Conservation (phyloP, 2,797 vertebrate genomes). For the Etheostoma nigrum region DNA sequence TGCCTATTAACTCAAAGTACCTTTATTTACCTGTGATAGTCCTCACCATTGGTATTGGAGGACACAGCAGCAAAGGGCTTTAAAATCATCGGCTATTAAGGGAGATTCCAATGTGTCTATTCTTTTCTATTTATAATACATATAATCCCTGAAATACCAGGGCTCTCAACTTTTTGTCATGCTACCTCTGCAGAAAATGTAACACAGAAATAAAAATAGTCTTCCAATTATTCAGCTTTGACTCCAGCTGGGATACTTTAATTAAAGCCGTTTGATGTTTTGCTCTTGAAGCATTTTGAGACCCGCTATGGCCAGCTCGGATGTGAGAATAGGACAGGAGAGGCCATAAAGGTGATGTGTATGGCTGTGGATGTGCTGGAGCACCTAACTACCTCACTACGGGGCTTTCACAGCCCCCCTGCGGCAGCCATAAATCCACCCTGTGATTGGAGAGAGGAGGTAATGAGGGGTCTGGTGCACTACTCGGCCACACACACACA, state of each 20-base stretch:
- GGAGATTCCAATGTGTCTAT: constrained; percentile 7
- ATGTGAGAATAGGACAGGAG: constrained; percentile 50
- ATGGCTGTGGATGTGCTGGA: constrained; percentile 48
- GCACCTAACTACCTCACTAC: constrained; percentile 65
- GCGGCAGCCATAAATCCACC: constrained; percentile 69
- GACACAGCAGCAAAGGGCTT: constrained; percentile 16
- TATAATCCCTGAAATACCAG: constrained; percentile 43
- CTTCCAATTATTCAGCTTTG: constrained; percentile 39
- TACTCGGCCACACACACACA: constrained; percentile 18
- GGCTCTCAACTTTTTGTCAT: constrained; percentile 23
- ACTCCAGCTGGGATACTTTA: constrained; percentile 41
- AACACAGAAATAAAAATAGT: constrained; percentile 39
- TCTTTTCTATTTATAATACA: constrained; percentile 29
- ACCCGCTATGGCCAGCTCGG: constrained; percentile 10
- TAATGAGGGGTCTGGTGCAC: constrained; percentile 67
- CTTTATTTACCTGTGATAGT: constrained; percentile 50
- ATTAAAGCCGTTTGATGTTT: constrained; percentile 63
- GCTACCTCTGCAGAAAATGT: constrained; percentile 44
- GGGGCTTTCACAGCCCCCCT: constrained; percentile 61
- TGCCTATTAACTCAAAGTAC: constrained; percentile 65
- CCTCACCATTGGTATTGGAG: constrained; percentile 12
- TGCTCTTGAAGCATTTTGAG: constrained; percentile 26
- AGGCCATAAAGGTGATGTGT: constrained; percentile 69
- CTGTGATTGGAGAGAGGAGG: constrained; percentile 72
- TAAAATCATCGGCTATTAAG: constrained; percentile 27